Percentiles rank a stretch among this genome's conserved stretches.
Conservation (phyloP, 2,888 invertebrate genomes). For the Cyclophora punctaria region DNA sequence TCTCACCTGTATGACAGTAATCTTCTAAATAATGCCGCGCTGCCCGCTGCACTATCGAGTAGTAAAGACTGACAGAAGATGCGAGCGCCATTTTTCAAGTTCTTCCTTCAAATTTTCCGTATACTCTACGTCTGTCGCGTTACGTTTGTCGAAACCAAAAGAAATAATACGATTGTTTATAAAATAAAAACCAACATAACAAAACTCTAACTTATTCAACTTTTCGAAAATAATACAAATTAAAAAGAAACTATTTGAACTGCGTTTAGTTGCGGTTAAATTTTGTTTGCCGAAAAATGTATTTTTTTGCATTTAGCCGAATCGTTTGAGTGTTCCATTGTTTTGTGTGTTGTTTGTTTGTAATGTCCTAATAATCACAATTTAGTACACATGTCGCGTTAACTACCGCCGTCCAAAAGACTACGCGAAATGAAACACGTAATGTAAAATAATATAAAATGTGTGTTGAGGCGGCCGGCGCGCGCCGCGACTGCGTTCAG, state of each 20-base stretch:
- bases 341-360: slow-evolving; percentile 27
- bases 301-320: slow-evolving; percentile 46
- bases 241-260: slow-evolving; percentile 59
- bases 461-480: slow-evolving; percentile 60
- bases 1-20: slow-evolving; percentile 79
- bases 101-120: slow-evolving; percentile 23
- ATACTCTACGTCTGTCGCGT: slow-evolving; percentile 36
- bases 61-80: slow-evolving; percentile 80
- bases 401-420: slow-evolving; percentile 67
- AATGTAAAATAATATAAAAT: slow-evolving; percentile 67
- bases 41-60: slow-evolving; percentile 80
- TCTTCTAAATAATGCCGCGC: slow-evolving; percentile 80
- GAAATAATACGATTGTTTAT: slow-evolving; percentile 42
- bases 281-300: slow-evolving; percentile 39
- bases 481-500: slow-evolving; percentile 60
- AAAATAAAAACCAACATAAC: slow-evolving; percentile 49
- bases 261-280: slow-evolving; percentile 64
- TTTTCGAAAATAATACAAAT: no score
- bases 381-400: slow-evolving; percentile 62
- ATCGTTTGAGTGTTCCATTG: slow-evolving; percentile 51
- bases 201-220: slow-evolving; percentile 23
- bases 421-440: slow-evolving; percentile 74
- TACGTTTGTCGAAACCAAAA: slow-evolving; percentile 43
- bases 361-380: slow-evolving; percentile 64
- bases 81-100: slow-evolving; percentile 73